Base-by-base conservation (phyloP, 1,140 invertebrate species). In the Ylistrum balloti region DNA sequence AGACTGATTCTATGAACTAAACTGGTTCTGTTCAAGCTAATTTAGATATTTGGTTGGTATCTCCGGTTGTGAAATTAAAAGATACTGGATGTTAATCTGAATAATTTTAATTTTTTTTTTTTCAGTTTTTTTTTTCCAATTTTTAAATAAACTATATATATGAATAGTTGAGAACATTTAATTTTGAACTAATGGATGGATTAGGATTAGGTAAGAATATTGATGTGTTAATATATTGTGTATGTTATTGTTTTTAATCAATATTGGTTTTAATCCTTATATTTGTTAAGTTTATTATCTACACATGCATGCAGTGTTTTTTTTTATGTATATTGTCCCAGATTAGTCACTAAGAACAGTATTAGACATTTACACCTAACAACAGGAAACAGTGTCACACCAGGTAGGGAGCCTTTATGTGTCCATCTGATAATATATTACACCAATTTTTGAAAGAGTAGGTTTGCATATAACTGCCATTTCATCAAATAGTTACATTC, bases 201-300 rank as follows among this genome's bases (percentile, higher is more conserved):
- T 22, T 56, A 20, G 20, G 5, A 13, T 38, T 38, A 38, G 35
- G 35, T 38, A 7, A 38, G 5, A 38, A 38, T 38, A 38, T 13
- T 38, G 13, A 38, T 38, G 13, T 38, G 20, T 56, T 20, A 22
- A 3, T 56, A 56, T 20, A 56, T 56, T 56, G 45, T 56, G 45
- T 56, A 56, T 56, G 22, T 56, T 7, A 38, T 38, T 38, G 13
- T 38, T 5, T 38, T 38, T 38, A 38, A n/a, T 41, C 17, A 41
- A 56, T 56, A 22, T 56, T 41, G 20, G 3, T 56, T 56, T 56
- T 20, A 56, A 56, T 22, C 45, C 22, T 3, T 56, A 56, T 56
- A 11, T 56, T 56, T 56, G 45, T 56, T 56, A 56, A 56, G 45
- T 56, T 56, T 56, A 56, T 56, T 56, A 20, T 56, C 45, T 56